Base-by-base conservation (phyloP, 2,113 vertebrate genomes). In the Corapipo altera region DNA sequence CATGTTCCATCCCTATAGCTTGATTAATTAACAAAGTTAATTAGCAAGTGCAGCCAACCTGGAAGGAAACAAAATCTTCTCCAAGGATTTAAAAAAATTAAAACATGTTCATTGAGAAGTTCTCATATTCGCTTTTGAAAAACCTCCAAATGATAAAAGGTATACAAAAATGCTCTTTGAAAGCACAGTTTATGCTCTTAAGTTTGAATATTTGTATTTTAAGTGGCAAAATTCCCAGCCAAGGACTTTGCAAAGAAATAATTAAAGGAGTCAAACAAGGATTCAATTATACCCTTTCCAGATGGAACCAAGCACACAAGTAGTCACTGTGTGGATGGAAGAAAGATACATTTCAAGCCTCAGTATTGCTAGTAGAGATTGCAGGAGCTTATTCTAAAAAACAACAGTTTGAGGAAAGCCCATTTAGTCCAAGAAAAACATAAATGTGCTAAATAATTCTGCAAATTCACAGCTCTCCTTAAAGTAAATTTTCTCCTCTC, bases 11-110 rank as follows among this genome's bases (percentile, higher is more conserved):
- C 81, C 72, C 44, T 83, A 88, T 54, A 89, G 59, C 74, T 87
- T 77, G 76, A 82, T 94, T 95, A 96, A 96, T 96, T 96, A 95
- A 94, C 51, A 19, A 90, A 93, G 90, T 77, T 95, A 93, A 96
- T 97, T 93, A 96, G 86, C 66, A 89, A 69, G 83, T 88, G 91
- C 78, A 93, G 86, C 41, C 73, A 92, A 92, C 80, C 93, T 89
- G 74, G 74, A 92, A 72, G 79, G 82, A 93, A 95, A 91, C 58
- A 93, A 88, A 96, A 76, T 89, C 76, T 82, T 67, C 93, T 85
- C 76, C 18, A 54, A 89, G 69, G 85, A 87, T 88, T 97, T 9
- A 65, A 93, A 93, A 94, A 93, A 88, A 92, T 88, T 73, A 79
- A 90, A 88, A 65, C 26, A 76, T 22, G 27, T 78, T 94, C 92